Evolutionary conservation across 2,113 vertebrate genomes (phyloP).

Genomic region (Lynx canadensis): DNA sequence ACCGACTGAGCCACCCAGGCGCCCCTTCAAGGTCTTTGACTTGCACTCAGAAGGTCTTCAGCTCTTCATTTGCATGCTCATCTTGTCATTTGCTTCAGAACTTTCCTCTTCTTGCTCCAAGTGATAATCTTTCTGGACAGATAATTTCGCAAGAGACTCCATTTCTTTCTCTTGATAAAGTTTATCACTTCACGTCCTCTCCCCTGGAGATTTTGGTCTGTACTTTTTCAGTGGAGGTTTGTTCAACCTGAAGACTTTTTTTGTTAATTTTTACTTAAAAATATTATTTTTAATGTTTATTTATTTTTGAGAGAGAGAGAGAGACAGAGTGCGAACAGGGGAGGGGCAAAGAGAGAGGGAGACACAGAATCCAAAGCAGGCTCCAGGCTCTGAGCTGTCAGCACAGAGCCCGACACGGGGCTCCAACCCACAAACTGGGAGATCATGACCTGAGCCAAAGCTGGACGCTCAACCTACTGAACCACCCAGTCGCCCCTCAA

Average conservation of each 20-base stretch:
- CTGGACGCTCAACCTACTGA: not conserved
- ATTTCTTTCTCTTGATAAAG: conserved; percentile 28
- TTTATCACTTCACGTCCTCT: conserved; percentile 36
- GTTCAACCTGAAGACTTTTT: not conserved
- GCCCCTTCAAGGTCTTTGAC: not conserved
- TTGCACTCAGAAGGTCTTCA: not conserved
- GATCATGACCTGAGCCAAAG: not conserved
- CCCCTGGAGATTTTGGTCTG: not conserved
- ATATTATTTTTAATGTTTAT: not conserved
- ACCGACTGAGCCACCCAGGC: no score
- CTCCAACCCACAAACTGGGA: not conserved
- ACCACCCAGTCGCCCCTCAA: not conserved
- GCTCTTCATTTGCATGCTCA: not conserved
- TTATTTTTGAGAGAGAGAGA: not conserved
- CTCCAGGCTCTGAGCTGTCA: not conserved
- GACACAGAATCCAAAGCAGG: not conserved
- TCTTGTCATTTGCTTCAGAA: not conserved
- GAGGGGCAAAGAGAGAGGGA: not conserved
- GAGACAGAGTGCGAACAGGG: no score
- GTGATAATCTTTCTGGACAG: not conserved
- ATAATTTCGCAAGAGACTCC: not conserved
- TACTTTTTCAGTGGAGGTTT: not conserved
- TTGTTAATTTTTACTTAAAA: not conserved
- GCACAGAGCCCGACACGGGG: rapidly evolving
- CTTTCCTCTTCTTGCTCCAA: not conserved